phyloP scores from a whole-genome alignment of 2,888 invertebrate genomes.

The Agonopterix alstromeriana region DNA sequence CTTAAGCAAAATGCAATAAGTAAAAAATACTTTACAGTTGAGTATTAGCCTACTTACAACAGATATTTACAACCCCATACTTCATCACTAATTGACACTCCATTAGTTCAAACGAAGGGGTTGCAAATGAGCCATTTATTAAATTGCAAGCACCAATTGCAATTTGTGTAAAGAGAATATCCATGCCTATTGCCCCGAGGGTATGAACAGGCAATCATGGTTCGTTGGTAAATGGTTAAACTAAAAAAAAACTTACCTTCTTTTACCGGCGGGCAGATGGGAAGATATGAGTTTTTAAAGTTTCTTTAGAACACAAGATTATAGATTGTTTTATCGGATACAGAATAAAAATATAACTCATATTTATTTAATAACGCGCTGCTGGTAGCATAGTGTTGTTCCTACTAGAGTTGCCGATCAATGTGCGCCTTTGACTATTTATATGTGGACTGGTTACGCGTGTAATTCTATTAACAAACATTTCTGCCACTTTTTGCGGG shows the following conservation, averaged over 20 bases:
- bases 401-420: too few relatives aligned
- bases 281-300: constrained; percentile 11
- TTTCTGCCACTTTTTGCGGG: too few relatives aligned
- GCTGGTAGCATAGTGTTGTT: too few relatives aligned
- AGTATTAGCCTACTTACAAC: too few relatives aligned
- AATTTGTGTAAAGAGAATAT: constrained; percentile 9
- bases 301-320: background rate
- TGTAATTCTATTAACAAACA: too few relatives aligned
- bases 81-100: constrained; percentile 8
- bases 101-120: constrained; percentile 22
- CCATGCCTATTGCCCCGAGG: constrained; percentile 15
- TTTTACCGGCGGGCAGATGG: constrained; percentile 12
- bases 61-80: constrained; percentile 7
- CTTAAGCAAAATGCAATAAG: too few relatives aligned
- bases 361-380: too few relatives aligned
- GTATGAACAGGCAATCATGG: constrained; percentile 16
- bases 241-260: constrained; percentile 20
- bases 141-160: constrained; percentile 26
- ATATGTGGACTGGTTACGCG: too few relatives aligned
- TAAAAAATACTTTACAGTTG: too few relatives aligned
- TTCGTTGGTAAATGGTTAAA: constrained; percentile 11
- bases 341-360: too few relatives aligned
- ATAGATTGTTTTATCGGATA: too few relatives aligned
- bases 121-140: constrained; percentile 29
- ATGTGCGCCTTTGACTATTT: too few relatives aligned